A percentile compares a stretch with the other conserved stretches of the same genome.
Conservation (phyloP, 1,140 invertebrate species). For the Cardiocondyla obscurior region DNA sequence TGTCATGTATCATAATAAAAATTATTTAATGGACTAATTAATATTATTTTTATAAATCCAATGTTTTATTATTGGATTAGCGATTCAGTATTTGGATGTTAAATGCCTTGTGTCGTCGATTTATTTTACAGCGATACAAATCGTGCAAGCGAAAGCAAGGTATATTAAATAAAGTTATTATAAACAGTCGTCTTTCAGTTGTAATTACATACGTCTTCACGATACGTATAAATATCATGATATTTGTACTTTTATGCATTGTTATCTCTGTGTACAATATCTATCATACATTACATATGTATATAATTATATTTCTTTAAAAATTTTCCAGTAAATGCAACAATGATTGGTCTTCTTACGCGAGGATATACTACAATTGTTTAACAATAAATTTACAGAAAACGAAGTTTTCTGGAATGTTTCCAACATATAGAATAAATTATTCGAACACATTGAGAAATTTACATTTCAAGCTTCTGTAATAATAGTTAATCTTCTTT, state of each 20-base stretch:
- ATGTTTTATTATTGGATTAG: not conserved
- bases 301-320: conserved; percentile 35
- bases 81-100: not conserved
- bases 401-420: conserved; percentile 46
- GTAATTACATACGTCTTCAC: conserved; percentile 28
- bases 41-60: conserved; percentile 53
- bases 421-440: conserved; percentile 41
- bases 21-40: conserved; percentile 42
- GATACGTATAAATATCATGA: conserved; percentile 43
- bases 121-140: conserved; percentile 14
- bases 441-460: conserved; percentile 26
- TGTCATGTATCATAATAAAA: conserved; percentile 63
- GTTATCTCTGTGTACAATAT: conserved; percentile 27
- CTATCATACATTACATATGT: conserved; percentile 12
- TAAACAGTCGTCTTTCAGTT: conserved; percentile 16
- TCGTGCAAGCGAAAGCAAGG: not conserved
- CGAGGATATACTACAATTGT: not conserved
- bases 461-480: not conserved
- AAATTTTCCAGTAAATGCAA: conserved; percentile 37
- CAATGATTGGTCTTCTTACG: not conserved
- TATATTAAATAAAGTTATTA: conserved; percentile 40
- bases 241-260: conserved; percentile 59
- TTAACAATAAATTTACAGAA: not conserved
- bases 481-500: conserved; percentile 52
- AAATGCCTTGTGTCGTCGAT: not conserved